Evolutionary conservation across 2,888 invertebrate genomes (phyloP), one percentile per base, ranked within the genome.

Genomic region (Morpho achilles): DNA sequence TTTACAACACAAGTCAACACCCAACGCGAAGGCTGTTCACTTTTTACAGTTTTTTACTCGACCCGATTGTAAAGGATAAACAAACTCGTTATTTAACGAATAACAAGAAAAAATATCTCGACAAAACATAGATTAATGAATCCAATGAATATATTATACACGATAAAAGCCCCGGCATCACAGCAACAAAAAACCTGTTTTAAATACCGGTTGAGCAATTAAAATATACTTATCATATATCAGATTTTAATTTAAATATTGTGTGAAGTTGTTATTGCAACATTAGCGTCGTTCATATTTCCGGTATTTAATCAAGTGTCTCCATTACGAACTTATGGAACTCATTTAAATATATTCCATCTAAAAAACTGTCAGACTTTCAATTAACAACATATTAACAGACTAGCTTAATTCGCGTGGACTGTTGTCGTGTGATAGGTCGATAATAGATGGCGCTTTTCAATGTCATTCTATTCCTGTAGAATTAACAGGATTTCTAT

Each of bases 21-120:
- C 63, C 61, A 16, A 67, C 61, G 46, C 53, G 64, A 66, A 67
- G 66, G 67, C 56, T 65, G 65, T 62, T 62, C 61, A 60, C 56
- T 61, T 64, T 66, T 65, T 56, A 62, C 56, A 61, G 58, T 64
- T 53, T 64, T 60, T 62, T 58, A 50, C 55, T 56, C 60, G 45
- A 16, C 50, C 50, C 44, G 56, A 57, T 61, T 59, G 60, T 58
- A 55, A 58, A 59, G 62, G 50, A 63, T 55, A 64, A 64, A 63
- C 65, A 58, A 60, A 59, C 59, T 51, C 32, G 52, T 58, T 60
- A 56, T 55, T 58, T 52, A 58, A 62, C 56, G 52, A 60, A 63
- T 56, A 50, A 49, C 50, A 60, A 52, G 42, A 50, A 44, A 57
- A 49, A 59, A 62, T 59, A 52, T 62, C 62, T 62, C 47, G 56